Base-by-base conservation (phyloP, 64 coral and sea anemone species). In the Porites australiensis region DNA sequence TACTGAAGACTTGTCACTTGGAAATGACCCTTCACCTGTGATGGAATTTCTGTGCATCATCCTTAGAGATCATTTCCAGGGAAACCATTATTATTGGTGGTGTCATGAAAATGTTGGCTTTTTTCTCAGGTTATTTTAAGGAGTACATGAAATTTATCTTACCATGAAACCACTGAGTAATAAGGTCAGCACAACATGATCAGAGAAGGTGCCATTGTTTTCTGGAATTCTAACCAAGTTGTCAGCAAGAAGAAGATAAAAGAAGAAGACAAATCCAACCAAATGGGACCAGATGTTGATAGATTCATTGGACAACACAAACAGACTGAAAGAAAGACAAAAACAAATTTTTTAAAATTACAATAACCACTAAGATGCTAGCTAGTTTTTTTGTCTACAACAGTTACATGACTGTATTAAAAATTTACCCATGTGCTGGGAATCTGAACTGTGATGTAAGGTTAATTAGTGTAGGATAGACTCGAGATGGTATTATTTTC, bases 271-370 rank as follows among this genome's bases (percentile, higher is more conserved):
- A 75, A 98, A 95, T 79, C 96, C 96, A 57, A 89, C 21, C 5
- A 98, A 74, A 86, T 98, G 96, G 19, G 96, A 95, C 96, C 96
- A 98, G 51, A 88, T 89, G 66, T 98, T 98, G 86, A 98, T 66
- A 10, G 93, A 91, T 59, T 98, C 96, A 90, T 98, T 98, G 0
- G 96, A 98, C 63, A 94, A 13, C 12, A 98, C 60, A 79, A 95
- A 98, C 75, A 98, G 85, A 70, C 98, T 99, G 78, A 50, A 93
- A 96, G 14, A 62, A 78, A 58, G 79, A 96, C 49, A 51, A 78
- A 71, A 83, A 11, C 45, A 27, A 74, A 70, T 65, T 63, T 47
- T 14, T 68, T 1, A 71, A 44, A 92, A 37, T 0, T 37, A 37
- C 27, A 0, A 1, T 37, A 0, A 37, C 1, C 27, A 37, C 27